These are phyloP conservation scores for Stichodactyla mertensii DNA, from an alignment of 64 coral and sea anemone genomes.

Conservation along the genomic window DNA sequence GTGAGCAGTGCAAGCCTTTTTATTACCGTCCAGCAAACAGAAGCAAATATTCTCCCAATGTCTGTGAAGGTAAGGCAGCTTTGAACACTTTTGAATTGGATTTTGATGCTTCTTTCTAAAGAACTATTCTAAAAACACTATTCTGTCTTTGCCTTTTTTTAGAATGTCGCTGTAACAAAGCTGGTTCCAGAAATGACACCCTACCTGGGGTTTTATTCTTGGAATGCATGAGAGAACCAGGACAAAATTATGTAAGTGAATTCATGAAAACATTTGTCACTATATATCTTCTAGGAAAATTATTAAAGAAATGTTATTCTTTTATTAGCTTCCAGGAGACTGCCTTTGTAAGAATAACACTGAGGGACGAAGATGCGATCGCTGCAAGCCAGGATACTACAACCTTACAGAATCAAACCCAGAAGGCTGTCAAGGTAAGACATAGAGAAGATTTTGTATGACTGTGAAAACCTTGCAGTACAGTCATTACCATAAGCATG, in stretches of 20 bases:
- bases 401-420: conserved; percentile 76
- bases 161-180: conserved; percentile 63
- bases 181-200: conserved; percentile 52
- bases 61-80: conserved; percentile 58
- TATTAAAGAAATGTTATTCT: neutral
- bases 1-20: conserved; percentile 53
- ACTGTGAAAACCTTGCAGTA: too few relatives aligned
- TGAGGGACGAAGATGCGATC: conserved; percentile 64
- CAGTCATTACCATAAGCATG: too few relatives aligned
- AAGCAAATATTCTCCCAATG: conserved; percentile 41
- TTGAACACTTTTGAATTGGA: too few relatives aligned
- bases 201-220: conserved; percentile 49
- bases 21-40: conserved; percentile 58
- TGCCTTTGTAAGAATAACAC: conserved; percentile 92
- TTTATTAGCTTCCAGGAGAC: conserved; percentile 33
- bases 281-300: too few relatives aligned
- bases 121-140: too few relatives aligned
- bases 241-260: neutral
- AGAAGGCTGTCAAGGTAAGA: conserved; percentile 76
- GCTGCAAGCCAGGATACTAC: conserved; percentile 73
- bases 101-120: too few relatives aligned
- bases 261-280: too few relatives aligned
- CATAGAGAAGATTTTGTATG: neutral
- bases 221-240: conserved; percentile 58
- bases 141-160: neutral